Evolutionary conservation across 2,113 vertebrate species (phyloP).

Genomic region (Pedetes capensis): DNA sequence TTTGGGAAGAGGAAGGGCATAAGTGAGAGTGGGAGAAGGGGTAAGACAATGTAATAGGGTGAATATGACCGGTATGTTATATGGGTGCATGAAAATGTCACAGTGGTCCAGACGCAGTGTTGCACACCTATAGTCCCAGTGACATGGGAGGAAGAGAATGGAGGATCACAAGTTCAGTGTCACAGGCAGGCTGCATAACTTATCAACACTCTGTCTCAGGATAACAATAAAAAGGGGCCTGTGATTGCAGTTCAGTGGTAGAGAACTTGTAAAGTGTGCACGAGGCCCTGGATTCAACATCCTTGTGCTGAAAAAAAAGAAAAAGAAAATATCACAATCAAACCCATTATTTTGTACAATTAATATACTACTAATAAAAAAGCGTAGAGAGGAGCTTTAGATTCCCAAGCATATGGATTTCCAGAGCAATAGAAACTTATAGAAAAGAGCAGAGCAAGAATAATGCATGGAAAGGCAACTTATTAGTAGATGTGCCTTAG

Average conservation of each 20-base stretch:
- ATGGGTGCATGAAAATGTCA: neutral
- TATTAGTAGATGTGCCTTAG: neutral
- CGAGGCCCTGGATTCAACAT: no score
- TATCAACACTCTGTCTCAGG: no score
- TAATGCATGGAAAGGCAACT: neutral
- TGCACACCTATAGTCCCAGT: no score
- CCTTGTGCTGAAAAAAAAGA: no score
- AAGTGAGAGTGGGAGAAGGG: no score
- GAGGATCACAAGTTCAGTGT: no score
- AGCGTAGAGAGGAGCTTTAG: neutral
- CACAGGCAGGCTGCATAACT: no score
- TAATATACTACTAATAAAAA: neutral
- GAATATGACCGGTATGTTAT: neutral
- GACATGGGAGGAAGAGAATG: no score
- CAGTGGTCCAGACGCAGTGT: no score
- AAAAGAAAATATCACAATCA: neutral
- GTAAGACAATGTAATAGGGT: neutral
- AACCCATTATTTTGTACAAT: neutral
- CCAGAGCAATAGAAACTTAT: neutral
- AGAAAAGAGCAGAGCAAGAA: neutral
- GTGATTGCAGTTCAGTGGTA: no score
- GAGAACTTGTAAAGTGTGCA: no score
- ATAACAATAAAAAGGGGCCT: no score
- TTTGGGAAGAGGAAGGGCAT: neutral
- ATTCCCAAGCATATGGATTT: neutral